Conservation (phyloP, 2,113 vertebrate species). For the Empidonax alnorum region DNA sequence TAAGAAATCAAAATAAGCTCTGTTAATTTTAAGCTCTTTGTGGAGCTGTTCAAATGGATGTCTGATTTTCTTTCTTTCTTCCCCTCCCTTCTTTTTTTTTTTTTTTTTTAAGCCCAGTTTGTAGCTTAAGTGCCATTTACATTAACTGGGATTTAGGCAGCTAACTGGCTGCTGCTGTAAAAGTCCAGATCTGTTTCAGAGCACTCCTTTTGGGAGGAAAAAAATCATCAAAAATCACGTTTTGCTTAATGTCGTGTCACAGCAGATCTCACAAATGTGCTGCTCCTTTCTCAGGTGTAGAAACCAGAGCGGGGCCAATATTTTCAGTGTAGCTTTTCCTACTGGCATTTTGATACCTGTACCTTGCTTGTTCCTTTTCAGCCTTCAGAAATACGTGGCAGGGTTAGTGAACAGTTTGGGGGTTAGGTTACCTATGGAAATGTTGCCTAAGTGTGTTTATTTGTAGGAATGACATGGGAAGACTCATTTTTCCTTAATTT, state of each 20-base stretch:
- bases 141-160: background rate
- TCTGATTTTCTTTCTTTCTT: background rate
- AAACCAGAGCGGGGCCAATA: background rate
- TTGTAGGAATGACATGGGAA: background rate
- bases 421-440: background rate
- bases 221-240: background rate
- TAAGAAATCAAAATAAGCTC: constrained; percentile 55
- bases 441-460: background rate
- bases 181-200: background rate
- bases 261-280: background rate
- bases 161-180: background rate
- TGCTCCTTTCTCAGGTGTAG: background rate
- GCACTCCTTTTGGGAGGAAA: background rate
- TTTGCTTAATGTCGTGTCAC: background rate
- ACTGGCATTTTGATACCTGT: background rate
- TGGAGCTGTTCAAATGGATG: constrained; percentile 27
- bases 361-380: background rate
- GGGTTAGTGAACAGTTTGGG: background rate
- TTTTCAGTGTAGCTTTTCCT: background rate
- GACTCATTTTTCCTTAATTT: background rate
- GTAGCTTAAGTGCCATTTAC: constrained; percentile 5
- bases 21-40: constrained; percentile 42
- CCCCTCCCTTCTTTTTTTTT: fast-evolving
- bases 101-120: background rate
- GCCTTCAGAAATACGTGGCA: background rate